Base-by-base conservation (phyloP, 2,888 invertebrate genomes). In the Agrypnus murinus region DNA sequence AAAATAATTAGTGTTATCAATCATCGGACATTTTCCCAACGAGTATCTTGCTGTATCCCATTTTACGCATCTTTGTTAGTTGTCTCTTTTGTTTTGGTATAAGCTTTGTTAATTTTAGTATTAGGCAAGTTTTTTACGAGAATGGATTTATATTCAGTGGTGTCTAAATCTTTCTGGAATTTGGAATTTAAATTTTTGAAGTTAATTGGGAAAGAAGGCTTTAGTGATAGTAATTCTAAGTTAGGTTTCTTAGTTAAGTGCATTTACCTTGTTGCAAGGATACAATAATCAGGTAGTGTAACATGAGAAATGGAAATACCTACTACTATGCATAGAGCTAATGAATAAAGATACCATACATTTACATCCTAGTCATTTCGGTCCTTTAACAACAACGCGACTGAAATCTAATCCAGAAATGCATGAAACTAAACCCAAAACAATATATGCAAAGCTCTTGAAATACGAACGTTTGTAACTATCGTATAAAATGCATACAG, bases 1-100 rank as follows among this genome's bases (percentile, higher is more conserved):
- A 69, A 63, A 73, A 75, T 72, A 73, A 74, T 74, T 69, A 72
- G 57, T 65, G 69, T 69, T 62, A 73, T 74, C 68, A 63, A 73
- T 70, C 72, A 75, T 70, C 67, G 59, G 45, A 66, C 65, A 12
- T 65, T 59, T 46, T 36, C 25, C 55, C 6, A 12, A 43, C 40
- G 14, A 6, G 38, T 19, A 19, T 38, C 55, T 40, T 10, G 40
- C 40, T 10, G 3, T 40, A 4, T 12, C 40, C 40, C 12, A 5
- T 25, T 25, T 25, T 25, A 25, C 25, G 25, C 25, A 25, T 25
- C 25, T 31, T 46, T 1, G 46, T 46, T n/a, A n/a, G n/a, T n/a
- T n/a, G 14, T 43, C 43, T 14, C 43, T 7, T 43, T 43, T 43
- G 43, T 43, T 14, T 25, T 43, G 6, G 7, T 8, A 43, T 14